Percentiles rank a stretch among this genome's conserved stretches.
These are phyloP conservation scores for Drosophila quinaria DNA, from an alignment of 2,888 invertebrate species.

Conservation along the genomic window DNA sequence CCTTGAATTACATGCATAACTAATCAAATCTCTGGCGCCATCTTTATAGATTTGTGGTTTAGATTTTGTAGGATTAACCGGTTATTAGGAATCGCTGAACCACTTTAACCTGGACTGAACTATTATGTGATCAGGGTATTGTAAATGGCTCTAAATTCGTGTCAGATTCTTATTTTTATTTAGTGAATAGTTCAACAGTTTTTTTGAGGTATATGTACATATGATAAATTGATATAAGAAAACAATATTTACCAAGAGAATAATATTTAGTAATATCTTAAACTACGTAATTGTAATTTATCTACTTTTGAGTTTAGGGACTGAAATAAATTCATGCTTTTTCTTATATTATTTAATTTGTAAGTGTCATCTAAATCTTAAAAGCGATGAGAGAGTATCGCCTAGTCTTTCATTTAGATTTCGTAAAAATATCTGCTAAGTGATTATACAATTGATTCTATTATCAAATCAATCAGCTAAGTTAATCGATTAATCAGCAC, in stretches of 20 bases:
- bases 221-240: too few species aligned
- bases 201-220: too few species aligned
- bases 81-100: constrained; percentile 5
- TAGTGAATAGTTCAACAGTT: too few species aligned
- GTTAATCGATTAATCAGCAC: constrained; percentile 49
- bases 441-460: constrained; percentile 15
- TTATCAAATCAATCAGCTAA: constrained; percentile 30
- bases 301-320: too few species aligned
- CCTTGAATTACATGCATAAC: neutral
- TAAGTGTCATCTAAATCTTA: neutral
- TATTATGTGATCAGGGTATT: neutral
- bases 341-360: neutral
- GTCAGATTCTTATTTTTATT: neutral
- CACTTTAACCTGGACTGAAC: neutral
- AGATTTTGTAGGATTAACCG: neutral
- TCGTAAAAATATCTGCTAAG: neutral
- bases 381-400: neutral
- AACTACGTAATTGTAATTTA: too few species aligned
- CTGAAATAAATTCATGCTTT: too few species aligned
- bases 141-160: neutral
- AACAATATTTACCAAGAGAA: neutral
- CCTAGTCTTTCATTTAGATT: neutral
- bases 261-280: too few species aligned
- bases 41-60: neutral
- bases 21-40: constrained; percentile 7